Conservation (phyloP, 2,113 vertebrate species). For the Arothron firmamentum region DNA sequence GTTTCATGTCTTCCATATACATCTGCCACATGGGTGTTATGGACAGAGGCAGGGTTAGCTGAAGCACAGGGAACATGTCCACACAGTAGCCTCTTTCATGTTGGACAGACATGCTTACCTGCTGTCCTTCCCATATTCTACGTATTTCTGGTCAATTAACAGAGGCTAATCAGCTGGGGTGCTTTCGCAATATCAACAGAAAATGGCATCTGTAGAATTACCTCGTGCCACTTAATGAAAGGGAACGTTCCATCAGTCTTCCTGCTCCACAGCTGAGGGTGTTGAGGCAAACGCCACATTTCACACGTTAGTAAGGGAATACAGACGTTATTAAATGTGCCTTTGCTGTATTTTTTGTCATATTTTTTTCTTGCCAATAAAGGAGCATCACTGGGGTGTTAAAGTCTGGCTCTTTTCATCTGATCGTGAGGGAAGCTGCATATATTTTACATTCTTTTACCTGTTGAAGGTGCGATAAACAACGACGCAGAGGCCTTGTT, state of each 20-base stretch:
- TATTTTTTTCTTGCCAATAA: constrained; percentile 20
- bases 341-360: constrained; percentile 43
- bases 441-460: no score
- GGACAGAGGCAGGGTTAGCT: no score
- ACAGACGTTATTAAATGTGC: constrained; percentile 38
- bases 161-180: no score
- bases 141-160: no score
- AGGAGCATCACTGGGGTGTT: constrained; percentile 15
- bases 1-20: constrained; percentile 38
- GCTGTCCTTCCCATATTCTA: no score
- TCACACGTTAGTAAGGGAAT: constrained; percentile 25
- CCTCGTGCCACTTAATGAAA: constrained; percentile 29
- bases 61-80: no score
- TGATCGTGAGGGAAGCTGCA: background rate
- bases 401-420: constrained; percentile 6
- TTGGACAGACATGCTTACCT: no score
- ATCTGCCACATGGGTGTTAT: background rate
- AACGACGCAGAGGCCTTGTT: no score
- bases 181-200: no score
- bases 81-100: no score
- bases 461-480: no score
- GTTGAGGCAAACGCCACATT: background rate
- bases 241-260: constrained; percentile 27
- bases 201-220: background rate
- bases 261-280: background rate